phyloP scores from a whole-genome alignment of 1,140 invertebrate species.

The Zaprionus taronus region DNA sequence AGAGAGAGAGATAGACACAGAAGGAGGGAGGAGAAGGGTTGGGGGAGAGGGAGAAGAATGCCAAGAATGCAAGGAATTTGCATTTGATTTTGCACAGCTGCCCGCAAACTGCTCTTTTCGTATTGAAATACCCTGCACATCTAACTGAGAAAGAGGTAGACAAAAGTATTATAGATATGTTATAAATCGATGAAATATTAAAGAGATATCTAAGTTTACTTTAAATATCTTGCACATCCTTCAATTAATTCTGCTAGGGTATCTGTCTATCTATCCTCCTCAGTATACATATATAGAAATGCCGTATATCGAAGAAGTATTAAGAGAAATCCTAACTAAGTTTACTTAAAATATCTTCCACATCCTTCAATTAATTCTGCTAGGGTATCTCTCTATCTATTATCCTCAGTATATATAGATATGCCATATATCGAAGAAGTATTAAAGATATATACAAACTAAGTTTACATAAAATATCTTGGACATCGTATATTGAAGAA shows the following conservation, averaged over 20 bases:
- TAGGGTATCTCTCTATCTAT: not conserved
- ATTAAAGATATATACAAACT: no score
- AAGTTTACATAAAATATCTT: no score
- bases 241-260: not conserved
- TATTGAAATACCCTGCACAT: not conserved
- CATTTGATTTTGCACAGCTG: not conserved
- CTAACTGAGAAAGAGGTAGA: not conserved
- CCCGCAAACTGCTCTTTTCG: not conserved
- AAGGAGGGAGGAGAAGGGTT: not conserved
- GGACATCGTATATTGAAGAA: no score
- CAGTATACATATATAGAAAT: not conserved
- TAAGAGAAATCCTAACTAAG: no score
- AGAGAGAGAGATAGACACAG: not conserved
- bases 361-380: no score
- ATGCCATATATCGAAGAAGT: not conserved
- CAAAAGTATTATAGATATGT: not conserved
- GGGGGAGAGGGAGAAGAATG: not conserved
- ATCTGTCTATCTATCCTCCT: not conserved
- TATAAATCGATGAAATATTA: not conserved
- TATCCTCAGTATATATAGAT: not conserved
- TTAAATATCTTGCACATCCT: no score
- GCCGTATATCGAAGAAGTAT: not conserved
- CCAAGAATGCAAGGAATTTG: slow-evolving; percentile 5
- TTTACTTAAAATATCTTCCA: no score
- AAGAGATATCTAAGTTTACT: no score